Evolutionary conservation across 2,797 vertebrate genomes (phyloP), one percentile per base, ranked within the genome.

Genomic region (Sebastes elongatus): DNA sequence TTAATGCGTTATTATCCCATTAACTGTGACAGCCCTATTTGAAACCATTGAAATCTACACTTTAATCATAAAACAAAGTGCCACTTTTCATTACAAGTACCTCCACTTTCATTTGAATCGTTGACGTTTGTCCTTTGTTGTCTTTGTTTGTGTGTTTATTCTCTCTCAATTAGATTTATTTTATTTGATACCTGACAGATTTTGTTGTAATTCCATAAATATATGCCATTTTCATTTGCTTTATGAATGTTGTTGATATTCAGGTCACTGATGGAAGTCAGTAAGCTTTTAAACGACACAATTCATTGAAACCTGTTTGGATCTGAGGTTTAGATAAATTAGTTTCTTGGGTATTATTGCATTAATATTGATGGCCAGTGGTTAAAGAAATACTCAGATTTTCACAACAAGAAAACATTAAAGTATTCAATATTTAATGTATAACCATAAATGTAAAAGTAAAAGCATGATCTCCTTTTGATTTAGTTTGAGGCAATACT

Each of bases 261-360:
- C 42, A 55, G 13, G 3, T 67, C 33, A 60, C 5, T 27, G 25
- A 25, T 32, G 11, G 16, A 60, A 62, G 16, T 66, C 70, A 18
- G 30, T 11, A n/a, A 22, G 55, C 65, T 59, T 81, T 76, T 42
- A 64, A 72, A 56, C 23, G n/a, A 30, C 10, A 80, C 52, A 59
- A 27, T 28, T 46, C 14, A 64, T 64, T 64, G 7, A 71, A 66
- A 80, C 16, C 25, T 61, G 53, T 64, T 60, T 61, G 20, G 14
- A 35, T 62, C 13, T 63, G 30, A 56, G 46, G 49, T 70, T 86
- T 66, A 57, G 13, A 77, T 71, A 7, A 71, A 61, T 71, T 13
- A 23, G 46, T 68, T 56, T 68, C 55, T 25, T 23, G 53, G 60
- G 66, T 59, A 56, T 71, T 28, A 69, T 33, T 66, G 62, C 27